These are phyloP conservation scores for Echeneis naucrates DNA, from an alignment of 2,797 vertebrate species.

Conservation along the genomic window DNA sequence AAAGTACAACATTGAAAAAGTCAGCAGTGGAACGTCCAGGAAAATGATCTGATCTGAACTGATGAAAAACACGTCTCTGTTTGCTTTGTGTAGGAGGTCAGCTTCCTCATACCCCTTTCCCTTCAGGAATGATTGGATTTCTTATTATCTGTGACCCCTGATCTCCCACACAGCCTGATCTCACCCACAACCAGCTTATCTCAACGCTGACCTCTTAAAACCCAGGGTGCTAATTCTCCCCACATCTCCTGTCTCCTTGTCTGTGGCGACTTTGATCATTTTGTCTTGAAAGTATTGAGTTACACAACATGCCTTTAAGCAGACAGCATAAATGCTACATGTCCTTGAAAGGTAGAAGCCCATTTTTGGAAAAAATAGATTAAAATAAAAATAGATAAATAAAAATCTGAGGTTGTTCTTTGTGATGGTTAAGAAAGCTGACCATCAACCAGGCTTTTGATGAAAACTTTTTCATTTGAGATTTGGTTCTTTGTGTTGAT, in stretches of 20 bases:
- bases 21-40: neutral
- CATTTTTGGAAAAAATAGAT: neutral
- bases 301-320: neutral
- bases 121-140: constrained; percentile 51
- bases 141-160: constrained; percentile 43
- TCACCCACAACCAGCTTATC: constrained; percentile 5
- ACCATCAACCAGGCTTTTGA: neutral
- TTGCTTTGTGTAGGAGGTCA: constrained; percentile 14
- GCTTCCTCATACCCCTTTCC: neutral
- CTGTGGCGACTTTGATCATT: constrained; percentile 19
- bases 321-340: neutral
- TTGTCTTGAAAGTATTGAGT: neutral
- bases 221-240: constrained; percentile 25
- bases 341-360: neutral
- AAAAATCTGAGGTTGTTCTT: neutral
- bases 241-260: constrained; percentile 28
- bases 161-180: constrained; percentile 29
- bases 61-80: constrained; percentile 28
- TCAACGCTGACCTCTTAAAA: neutral
- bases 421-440: neutral
- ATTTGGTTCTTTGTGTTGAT: neutral
- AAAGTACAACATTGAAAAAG: neutral
- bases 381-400: too few relatives aligned
- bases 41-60: constrained; percentile 13
- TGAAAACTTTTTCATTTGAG: neutral